These are phyloP conservation scores for Micrasema minimum DNA, from an alignment of 1,140 invertebrate genomes.

Conservation along the genomic window DNA sequence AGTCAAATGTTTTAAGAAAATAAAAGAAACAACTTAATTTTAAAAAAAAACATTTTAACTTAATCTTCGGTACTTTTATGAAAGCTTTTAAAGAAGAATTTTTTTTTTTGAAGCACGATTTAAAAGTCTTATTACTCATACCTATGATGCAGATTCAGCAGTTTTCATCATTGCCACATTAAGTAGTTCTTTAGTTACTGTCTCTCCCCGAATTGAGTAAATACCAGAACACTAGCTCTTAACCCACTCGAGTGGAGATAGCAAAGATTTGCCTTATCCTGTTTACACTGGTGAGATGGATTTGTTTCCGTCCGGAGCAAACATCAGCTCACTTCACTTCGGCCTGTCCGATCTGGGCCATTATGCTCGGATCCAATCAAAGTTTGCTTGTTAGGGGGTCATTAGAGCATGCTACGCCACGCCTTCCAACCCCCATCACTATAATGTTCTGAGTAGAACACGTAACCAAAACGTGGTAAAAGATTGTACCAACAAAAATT, in stretches of 20 bases:
- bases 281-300: conserved; percentile 15
- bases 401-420: neutral
- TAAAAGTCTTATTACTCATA: too few species aligned
- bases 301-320: conserved; percentile 13
- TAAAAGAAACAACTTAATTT: too few species aligned
- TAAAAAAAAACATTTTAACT: too few species aligned
- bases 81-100: too few species aligned
- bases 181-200: neutral
- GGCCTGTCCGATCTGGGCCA: neutral
- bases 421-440: neutral
- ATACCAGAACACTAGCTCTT: neutral
- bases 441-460: too few species aligned
- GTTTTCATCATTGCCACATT: neutral
- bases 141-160: too few species aligned
- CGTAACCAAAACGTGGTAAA: too few species aligned
- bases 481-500: too few species aligned
- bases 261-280: conserved; percentile 7
- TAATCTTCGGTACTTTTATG: too few species aligned
- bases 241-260: neutral
- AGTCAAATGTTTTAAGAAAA: too few species aligned
- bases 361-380: conserved; percentile 13
- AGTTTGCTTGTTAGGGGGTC: conserved; percentile 18
- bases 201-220: conserved; percentile 10
- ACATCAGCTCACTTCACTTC: conserved; percentile 10
- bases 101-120: too few species aligned